Conservation (phyloP, 2,113 vertebrate species). For the Ammodytes dubius region DNA sequence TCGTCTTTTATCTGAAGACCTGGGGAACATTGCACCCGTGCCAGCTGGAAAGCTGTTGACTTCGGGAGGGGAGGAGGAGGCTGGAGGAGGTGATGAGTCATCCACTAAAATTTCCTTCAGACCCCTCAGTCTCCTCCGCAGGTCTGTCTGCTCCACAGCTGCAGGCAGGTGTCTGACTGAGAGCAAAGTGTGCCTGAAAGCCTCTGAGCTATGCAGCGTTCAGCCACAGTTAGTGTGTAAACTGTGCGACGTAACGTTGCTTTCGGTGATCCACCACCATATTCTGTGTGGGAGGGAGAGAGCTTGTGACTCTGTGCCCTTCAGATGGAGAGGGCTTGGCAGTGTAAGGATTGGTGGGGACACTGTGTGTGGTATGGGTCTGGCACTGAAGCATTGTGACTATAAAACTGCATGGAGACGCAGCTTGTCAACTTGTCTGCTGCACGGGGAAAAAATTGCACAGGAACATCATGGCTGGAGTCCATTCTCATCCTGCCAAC, state of each 20-base stretch:
- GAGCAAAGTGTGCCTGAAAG: background rate
- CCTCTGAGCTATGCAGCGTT: background rate
- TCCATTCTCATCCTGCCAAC: constrained; percentile 32
- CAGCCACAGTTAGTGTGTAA: constrained; percentile 5
- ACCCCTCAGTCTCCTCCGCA: constrained; percentile 54
- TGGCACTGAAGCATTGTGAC: constrained; percentile 56
- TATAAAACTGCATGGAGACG: constrained; percentile 18
- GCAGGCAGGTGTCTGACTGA: background rate
- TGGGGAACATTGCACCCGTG: constrained; percentile 40
- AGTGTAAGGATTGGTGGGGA: constrained; percentile 41
- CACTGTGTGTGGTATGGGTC: constrained; percentile 48
- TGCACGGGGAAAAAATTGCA: constrained; percentile 20
- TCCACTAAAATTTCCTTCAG: constrained; percentile 76
- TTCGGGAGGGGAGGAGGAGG: constrained; percentile 46
- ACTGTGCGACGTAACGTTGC: constrained; percentile 8
- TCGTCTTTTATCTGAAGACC: constrained; percentile 26
- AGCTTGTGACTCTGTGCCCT: constrained; percentile 60
- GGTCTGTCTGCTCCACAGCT: constrained; percentile 23
- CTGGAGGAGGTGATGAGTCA: constrained; percentile 80
- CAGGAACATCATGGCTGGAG: constrained; percentile 20
- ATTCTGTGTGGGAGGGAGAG: constrained; percentile 68
- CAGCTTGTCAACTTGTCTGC: constrained; percentile 36
- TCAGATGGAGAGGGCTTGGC: constrained; percentile 78
- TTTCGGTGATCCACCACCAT: constrained; percentile 48
- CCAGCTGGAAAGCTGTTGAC: constrained; percentile 63